Evolutionary conservation across 2,113 vertebrate genomes (phyloP).

Genomic region (Anolis sagrei): DNA sequence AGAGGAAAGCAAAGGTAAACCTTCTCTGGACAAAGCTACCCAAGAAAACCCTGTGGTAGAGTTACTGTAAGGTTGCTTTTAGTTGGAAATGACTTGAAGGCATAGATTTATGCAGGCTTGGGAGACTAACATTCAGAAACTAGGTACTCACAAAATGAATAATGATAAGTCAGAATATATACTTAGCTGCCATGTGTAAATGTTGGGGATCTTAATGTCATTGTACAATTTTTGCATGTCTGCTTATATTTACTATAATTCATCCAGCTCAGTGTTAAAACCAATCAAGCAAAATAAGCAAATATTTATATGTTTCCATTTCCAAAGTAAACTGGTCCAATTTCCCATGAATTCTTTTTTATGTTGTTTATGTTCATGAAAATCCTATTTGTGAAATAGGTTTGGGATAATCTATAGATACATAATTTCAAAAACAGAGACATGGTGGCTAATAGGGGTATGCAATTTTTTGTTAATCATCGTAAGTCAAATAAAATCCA

Average conservation of each 20-base stretch:
- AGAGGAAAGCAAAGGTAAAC: no score
- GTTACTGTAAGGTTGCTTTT: no score
- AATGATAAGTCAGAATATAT: neutral
- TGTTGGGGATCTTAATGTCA: neutral
- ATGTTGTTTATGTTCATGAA: neutral
- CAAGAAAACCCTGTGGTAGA: no score
- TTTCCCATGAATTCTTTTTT: neutral
- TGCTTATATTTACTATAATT: neutral
- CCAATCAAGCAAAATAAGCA: neutral
- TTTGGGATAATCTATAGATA: neutral
- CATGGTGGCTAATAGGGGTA: no score
- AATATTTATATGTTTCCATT: neutral
- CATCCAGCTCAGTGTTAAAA: no score
- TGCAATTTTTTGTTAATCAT: no score
- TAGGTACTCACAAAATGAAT: neutral
- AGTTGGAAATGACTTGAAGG: no score
- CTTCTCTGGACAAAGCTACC: no score
- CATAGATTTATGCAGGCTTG: neutral
- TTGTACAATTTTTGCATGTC: neutral
- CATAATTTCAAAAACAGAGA: neutral
- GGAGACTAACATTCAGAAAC: neutral
- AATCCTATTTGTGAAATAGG: neutral
- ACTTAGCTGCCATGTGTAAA: neutral
- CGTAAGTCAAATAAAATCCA: no score
- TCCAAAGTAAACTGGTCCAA: neutral